These are phyloP conservation scores for Drosophila rufa DNA, from an alignment of 1,140 invertebrate genomes.

Conservation along the genomic window DNA sequence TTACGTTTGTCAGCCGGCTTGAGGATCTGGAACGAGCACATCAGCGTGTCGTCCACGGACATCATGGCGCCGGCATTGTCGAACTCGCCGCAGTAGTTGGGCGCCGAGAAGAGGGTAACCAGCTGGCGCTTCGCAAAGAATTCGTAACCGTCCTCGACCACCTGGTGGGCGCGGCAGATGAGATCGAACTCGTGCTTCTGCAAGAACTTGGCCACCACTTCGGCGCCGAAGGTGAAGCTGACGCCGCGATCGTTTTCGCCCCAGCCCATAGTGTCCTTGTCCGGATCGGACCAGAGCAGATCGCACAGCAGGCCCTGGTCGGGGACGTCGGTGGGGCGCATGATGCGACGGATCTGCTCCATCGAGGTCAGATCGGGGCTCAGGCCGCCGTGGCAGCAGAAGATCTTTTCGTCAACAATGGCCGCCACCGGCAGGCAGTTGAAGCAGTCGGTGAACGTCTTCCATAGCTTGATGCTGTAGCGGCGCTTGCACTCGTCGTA, in stretches of 20 bases:
- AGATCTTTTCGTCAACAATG: slow-evolving; percentile 99
- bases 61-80: slow-evolving; percentile 99
- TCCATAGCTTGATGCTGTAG: slow-evolving; percentile 99
- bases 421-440: slow-evolving; percentile 99
- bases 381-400: slow-evolving; percentile 98
- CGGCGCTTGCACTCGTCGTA: slow-evolving; percentile 98
- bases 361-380: slow-evolving; percentile 96
- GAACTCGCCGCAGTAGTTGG: slow-evolving; percentile 99
- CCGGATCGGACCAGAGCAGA: slow-evolving; percentile 98
- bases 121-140: slow-evolving; percentile 99
- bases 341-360: slow-evolving; percentile 96
- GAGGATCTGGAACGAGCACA: slow-evolving; percentile 99
- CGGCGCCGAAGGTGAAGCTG: slow-evolving; percentile 97
- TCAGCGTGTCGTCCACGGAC: slow-evolving; percentile 99
- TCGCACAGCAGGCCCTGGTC: slow-evolving; percentile 98
- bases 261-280: slow-evolving; percentile 96
- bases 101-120: slow-evolving; percentile 98
- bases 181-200: slow-evolving; percentile 98
- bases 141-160: slow-evolving; percentile 99
- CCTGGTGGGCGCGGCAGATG: slow-evolving; percentile 98
- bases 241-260: slow-evolving; percentile 98
- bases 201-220: slow-evolving; percentile 96
- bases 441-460: slow-evolving; percentile 99
- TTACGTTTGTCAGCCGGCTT: slow-evolving; percentile 99
- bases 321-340: slow-evolving; percentile 96